Base-by-base conservation (phyloP, 2,113 vertebrate genomes). In the Spea multiplicata region DNA sequence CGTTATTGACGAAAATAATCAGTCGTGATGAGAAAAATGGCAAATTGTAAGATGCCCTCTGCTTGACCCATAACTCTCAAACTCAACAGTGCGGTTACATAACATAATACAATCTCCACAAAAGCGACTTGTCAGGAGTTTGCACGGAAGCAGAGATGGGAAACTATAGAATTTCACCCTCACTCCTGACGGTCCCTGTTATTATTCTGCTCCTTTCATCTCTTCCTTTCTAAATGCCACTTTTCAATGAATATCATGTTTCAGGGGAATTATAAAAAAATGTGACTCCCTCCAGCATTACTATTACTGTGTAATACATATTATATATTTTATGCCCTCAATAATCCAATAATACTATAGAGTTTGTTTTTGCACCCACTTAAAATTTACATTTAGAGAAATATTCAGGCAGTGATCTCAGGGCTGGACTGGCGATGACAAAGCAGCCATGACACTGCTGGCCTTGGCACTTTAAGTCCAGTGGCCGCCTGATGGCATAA, bases 31-130 rank as follows among this genome's bases (percentile, higher is more conserved):
- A 67, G 55, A 53, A 74, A 72, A 50, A 16, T 45, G 12, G 78
- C 16, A 74, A 73, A 80, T 80, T 80, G 78, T 48, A 65, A 59
- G 65, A 74, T 80, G 78, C 44, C 78, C 71, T 74, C n/a, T 67
- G 61, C 50, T 16, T 80, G 78, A 80, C 78, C 78, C 78, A 67
- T 50, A 73, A 59, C 48, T 68, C 77, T 45, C 71, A 10, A 61
- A 50, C 77, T 5, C 52, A 49, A 68, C 66, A 67, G 76, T 53
- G 30, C 52, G 17, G 65, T 80, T 80, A 80, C 68, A 80, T 80
- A 80, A 80, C 78, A 44, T 53, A 50, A 44, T 55, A 53, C 17
- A 71, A 30, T 57, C 75, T n/a, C 13, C 62, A 50, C 71, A 48
- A 50, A 16, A 48, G 52, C 53, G 49, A 68, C 48, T 68, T 46